These are phyloP conservation scores for Triplophysa rosa DNA, from an alignment of 2,113 vertebrate genomes.

Conservation along the genomic window DNA sequence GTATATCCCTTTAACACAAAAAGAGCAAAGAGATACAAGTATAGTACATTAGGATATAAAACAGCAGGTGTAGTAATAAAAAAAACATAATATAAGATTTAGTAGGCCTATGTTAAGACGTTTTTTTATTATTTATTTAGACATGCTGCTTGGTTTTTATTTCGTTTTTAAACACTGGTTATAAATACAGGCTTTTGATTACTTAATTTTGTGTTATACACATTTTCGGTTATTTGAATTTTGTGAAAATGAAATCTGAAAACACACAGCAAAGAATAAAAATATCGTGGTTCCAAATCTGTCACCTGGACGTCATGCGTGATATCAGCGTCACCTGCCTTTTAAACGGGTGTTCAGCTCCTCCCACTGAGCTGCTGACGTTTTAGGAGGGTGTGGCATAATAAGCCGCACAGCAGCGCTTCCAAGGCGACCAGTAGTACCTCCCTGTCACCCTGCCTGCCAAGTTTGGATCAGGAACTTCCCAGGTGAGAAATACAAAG, in stretches of 20 bases:
- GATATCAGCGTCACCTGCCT: conserved; percentile 25
- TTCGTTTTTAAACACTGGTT: too few species aligned
- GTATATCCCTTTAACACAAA: too few species aligned
- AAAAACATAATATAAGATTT: too few species aligned
- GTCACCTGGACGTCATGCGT: conserved; percentile 25
- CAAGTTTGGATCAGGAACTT: conserved; percentile 68
- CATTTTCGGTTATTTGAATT: too few species aligned
- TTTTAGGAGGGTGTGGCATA: conserved; percentile 39
- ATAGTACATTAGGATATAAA: too few species aligned
- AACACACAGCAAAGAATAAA: neutral
- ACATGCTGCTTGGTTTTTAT: too few species aligned
- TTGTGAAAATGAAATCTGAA: neutral
- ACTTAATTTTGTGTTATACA: too few species aligned
- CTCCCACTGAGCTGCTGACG: conserved; percentile 36
- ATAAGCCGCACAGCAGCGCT: conserved; percentile 38
- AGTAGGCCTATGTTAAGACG: too few species aligned
- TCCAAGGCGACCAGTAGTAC: conserved; percentile 68
- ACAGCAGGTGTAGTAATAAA: too few species aligned
- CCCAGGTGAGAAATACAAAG: conserved; percentile 67
- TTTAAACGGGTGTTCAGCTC: neutral
- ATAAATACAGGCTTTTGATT: too few species aligned
- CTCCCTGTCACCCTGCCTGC: conserved; percentile 56
- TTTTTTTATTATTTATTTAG: too few species aligned
- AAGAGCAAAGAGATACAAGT: too few species aligned
- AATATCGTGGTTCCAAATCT: neutral